phyloP scores from a whole-genome alignment of 2,888 invertebrate species.

The Apodemia hepburni region DNA sequence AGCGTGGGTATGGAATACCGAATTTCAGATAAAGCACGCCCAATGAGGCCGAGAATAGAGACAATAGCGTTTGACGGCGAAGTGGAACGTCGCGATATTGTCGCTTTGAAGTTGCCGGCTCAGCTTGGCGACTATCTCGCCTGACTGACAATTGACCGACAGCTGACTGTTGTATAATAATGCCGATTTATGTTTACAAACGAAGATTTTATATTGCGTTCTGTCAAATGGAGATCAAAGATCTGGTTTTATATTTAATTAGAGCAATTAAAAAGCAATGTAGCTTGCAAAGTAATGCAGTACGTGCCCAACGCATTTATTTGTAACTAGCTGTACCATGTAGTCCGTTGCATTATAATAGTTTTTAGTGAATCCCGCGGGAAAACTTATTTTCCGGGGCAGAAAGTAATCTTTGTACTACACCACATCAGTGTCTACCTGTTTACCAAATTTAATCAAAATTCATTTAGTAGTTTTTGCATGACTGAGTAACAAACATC shows the following conservation, averaged over 20 bases:
- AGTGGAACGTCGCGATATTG: conserved; percentile 32
- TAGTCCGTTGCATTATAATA: no score
- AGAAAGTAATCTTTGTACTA: no score
- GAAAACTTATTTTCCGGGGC: no score
- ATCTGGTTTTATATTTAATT: neutral
- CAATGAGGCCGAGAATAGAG: conserved; percentile 36
- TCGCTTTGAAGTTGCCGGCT: conserved; percentile 34
- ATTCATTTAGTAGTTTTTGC: no score
- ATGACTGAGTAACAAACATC: no score
- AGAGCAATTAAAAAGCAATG: no score
- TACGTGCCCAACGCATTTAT: no score
- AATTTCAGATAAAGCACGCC: conserved; percentile 64
- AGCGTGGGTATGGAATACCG: conserved; percentile 39
- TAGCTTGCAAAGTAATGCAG: no score
- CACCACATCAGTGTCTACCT: no score
- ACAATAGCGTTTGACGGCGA: conserved; percentile 40
- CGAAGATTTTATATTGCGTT: neutral
- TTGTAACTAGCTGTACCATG: no score
- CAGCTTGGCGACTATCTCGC: conserved; percentile 8
- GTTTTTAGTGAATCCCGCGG: no score
- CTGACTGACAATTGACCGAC: conserved; percentile 18
- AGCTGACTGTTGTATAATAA: conserved; percentile 7
- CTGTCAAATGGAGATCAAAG: neutral
- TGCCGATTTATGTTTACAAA: neutral
- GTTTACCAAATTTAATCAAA: no score